phyloP scores from a whole-genome alignment of 2,113 vertebrate genomes.

The Sus scrofa region DNA sequence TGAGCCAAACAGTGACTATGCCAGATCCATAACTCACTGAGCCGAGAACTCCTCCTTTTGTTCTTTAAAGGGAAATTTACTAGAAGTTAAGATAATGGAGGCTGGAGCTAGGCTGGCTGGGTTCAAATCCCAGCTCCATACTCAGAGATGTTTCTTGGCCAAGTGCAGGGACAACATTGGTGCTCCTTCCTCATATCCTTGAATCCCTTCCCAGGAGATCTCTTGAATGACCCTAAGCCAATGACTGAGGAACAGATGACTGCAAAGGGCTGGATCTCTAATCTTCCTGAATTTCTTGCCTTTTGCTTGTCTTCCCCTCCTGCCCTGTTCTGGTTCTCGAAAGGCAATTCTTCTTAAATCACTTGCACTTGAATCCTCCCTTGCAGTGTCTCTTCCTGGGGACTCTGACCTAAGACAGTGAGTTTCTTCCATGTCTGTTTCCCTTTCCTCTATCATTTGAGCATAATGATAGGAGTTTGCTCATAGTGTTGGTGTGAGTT shows the following conservation, averaged over 20 bases:
- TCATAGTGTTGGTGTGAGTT: background rate
- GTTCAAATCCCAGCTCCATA: background rate
- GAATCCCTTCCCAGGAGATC: rapidly evolving
- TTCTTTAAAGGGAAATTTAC: background rate
- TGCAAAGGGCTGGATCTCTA: background rate
- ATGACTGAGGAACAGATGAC: background rate
- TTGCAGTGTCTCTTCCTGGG: background rate
- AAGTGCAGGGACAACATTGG: rapidly evolving
- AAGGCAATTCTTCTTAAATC: background rate
- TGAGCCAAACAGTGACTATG: too few relatives aligned
- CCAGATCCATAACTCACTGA: too few relatives aligned
- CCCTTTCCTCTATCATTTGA: background rate
- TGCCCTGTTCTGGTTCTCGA: background rate
- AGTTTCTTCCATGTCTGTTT: background rate
- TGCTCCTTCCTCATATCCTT: rapidly evolving
- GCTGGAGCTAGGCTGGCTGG: background rate
- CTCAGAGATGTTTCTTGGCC: background rate
- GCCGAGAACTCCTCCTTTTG: background rate
- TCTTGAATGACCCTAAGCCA: background rate
- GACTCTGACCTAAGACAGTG: rapidly evolving
- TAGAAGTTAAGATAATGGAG: background rate
- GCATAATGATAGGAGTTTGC: background rate
- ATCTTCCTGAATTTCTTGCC: background rate
- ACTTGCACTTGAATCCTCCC: background rate
- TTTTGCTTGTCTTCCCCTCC: background rate